Evolutionary conservation across 2,797 vertebrate genomes (phyloP).

Genomic region (Anomalospiza imberbis): DNA sequence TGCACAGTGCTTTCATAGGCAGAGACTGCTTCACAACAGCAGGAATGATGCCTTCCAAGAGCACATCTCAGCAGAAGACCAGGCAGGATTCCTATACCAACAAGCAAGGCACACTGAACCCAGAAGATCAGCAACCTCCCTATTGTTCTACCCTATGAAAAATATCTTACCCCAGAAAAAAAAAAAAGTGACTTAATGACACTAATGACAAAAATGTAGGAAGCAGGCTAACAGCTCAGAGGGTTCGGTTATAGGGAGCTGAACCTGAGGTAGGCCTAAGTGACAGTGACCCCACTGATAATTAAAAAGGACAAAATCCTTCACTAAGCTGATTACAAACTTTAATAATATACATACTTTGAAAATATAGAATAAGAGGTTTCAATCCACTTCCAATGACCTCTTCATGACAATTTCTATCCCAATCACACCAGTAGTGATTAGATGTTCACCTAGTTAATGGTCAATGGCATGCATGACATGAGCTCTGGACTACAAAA

Average conservation of each 20-base stretch:
- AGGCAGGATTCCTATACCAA: not conserved
- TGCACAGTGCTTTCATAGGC: not conserved
- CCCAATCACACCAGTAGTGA: not conserved
- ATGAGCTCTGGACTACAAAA: not conserved
- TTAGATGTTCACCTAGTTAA: not conserved
- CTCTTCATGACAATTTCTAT: not conserved
- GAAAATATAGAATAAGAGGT: not conserved
- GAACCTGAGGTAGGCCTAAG: not conserved
- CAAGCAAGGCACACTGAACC: not conserved
- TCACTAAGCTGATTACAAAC: not conserved
- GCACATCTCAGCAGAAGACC: not conserved
- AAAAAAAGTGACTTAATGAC: not conserved
- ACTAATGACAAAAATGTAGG: not conserved
- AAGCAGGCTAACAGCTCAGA: not conserved
- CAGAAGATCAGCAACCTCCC: not conserved
- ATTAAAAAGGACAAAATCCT: not conserved
- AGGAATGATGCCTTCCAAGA: not conserved
- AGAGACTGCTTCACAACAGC: not conserved
- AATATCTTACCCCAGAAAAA: not conserved
- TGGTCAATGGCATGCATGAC: not conserved
- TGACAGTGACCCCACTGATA: not conserved
- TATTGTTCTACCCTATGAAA: not conserved
- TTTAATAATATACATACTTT: not conserved
- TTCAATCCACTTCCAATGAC: not conserved
- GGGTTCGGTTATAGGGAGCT: not conserved